Conservation (phyloP, 2,888 invertebrate species). For the Bugulina stolonifera region DNA sequence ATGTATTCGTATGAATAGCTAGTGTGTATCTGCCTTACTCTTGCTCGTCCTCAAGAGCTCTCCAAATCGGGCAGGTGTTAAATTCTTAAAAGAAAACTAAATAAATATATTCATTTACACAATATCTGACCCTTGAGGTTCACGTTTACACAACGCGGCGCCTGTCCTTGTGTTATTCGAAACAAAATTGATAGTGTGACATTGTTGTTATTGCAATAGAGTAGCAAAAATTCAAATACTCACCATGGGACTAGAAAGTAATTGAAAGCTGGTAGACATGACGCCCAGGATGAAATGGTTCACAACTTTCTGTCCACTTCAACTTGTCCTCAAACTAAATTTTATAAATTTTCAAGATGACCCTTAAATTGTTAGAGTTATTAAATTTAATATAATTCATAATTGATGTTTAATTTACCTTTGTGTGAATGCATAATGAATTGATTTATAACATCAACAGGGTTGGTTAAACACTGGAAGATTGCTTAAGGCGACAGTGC, state of each 20-base stretch:
- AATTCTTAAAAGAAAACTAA: conserved; percentile 24
- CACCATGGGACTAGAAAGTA: conserved; percentile 5
- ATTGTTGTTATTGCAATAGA: conserved; percentile 10
- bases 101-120: conserved; percentile 23
- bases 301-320: background rate
- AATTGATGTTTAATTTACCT: no score
- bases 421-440: no score
- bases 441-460: no score
- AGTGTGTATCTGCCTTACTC: conserved; percentile 1
- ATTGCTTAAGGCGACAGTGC: no score
- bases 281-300: background rate
- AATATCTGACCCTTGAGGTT: conserved; percentile 3
- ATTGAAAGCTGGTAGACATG: conserved; percentile 3
- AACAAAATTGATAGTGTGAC: conserved; percentile 26
- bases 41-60: conserved; percentile 1
- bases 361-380: background rate
- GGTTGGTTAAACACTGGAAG: no score
- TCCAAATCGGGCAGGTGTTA: conserved; percentile 23
- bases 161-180: conserved; percentile 20
- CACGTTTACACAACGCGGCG: conserved; percentile 10
- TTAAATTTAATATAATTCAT: background rate
- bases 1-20: background rate
- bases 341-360: background rate
- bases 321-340: background rate
- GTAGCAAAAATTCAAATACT: background rate